phyloP scores from a whole-genome alignment of 1,140 invertebrate genomes.

The Philotrypesis tridentata region DNA sequence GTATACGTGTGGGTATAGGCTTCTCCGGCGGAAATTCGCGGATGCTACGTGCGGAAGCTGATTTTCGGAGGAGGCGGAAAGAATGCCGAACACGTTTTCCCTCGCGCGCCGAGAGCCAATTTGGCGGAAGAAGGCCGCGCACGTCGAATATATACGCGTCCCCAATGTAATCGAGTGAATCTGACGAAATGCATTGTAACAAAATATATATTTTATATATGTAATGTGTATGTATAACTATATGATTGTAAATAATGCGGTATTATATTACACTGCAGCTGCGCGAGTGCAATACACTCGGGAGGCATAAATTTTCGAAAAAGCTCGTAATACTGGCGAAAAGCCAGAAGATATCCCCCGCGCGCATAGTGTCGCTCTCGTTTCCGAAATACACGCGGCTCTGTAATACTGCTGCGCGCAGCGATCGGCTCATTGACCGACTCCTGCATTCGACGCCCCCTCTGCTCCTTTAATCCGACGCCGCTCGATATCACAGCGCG shows the following conservation, averaged over 20 bases:
- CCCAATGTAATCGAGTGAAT: not conserved
- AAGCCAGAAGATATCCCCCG: too few relatives aligned
- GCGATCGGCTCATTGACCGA: constrained; percentile 7
- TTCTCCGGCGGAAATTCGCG: not conserved
- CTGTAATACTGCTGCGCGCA: too few relatives aligned
- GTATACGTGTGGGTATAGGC: not conserved
- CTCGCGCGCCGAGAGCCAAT: not conserved
- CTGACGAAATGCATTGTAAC: too few relatives aligned
- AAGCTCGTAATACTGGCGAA: too few relatives aligned
- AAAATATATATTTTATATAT: too few relatives aligned
- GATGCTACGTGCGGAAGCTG: not conserved
- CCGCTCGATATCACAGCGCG: not conserved
- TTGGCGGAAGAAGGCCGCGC: not conserved
- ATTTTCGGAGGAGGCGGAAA: not conserved
- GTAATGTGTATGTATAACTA: too few relatives aligned
- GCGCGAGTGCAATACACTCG: too few relatives aligned
- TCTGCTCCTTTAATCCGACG: not conserved
- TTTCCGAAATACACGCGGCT: too few relatives aligned
- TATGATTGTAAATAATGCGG: too few relatives aligned
- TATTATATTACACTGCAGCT: too few relatives aligned
- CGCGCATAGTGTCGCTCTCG: too few relatives aligned
- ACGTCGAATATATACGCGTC: not conserved
- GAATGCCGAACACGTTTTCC: not conserved
- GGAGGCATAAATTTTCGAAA: too few relatives aligned
- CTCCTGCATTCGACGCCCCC: not conserved